Percentiles rank a stretch among this genome's conserved stretches.
phyloP scores from a whole-genome alignment of 1,140 invertebrate genomes.

The Trypoxylus dichotomus region DNA sequence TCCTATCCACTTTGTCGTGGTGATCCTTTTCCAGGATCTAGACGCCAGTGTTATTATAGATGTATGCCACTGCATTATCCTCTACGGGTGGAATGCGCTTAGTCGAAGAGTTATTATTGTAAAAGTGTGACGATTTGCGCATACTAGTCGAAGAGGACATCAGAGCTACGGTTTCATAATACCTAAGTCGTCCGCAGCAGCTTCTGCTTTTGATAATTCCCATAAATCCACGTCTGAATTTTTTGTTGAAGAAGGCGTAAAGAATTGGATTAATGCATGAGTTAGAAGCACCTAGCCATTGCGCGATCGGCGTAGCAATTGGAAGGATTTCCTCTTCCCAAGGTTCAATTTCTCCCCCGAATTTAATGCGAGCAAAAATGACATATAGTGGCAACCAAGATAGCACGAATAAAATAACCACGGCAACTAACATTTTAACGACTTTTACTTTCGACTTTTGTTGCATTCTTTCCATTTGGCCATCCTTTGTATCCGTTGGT shows the following conservation, averaged over 20 bases:
- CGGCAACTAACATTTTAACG: slow-evolving; percentile 94
- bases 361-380: slow-evolving; percentile 84
- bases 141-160: slow-evolving; percentile 81
- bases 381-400: slow-evolving; percentile 95
- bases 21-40: slow-evolving; percentile 42
- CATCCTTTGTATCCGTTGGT: slow-evolving; percentile 87
- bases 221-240: slow-evolving; percentile 90
- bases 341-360: slow-evolving; percentile 68
- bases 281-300: slow-evolving; percentile 95
- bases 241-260: slow-evolving; percentile 97
- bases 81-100: slow-evolving; percentile 64
- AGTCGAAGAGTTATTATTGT: slow-evolving; percentile 66
- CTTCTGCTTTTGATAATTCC: slow-evolving; percentile 82
- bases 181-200: slow-evolving; percentile 80
- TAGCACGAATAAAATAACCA: slow-evolving; percentile 91
- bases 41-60: slow-evolving; percentile 64
- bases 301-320: slow-evolving; percentile 85
- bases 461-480: slow-evolving; percentile 87
- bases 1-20: neutral
- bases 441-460: slow-evolving; percentile 93
- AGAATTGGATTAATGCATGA: slow-evolving; percentile 97
- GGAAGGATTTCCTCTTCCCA: slow-evolving; percentile 80
- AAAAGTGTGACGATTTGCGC: slow-evolving; percentile 80
- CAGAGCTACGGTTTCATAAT: slow-evolving; percentile 80
- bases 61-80: slow-evolving; percentile 76